Base-by-base conservation (phyloP, 2,113 vertebrate genomes). In the Urocitellus parryii region DNA sequence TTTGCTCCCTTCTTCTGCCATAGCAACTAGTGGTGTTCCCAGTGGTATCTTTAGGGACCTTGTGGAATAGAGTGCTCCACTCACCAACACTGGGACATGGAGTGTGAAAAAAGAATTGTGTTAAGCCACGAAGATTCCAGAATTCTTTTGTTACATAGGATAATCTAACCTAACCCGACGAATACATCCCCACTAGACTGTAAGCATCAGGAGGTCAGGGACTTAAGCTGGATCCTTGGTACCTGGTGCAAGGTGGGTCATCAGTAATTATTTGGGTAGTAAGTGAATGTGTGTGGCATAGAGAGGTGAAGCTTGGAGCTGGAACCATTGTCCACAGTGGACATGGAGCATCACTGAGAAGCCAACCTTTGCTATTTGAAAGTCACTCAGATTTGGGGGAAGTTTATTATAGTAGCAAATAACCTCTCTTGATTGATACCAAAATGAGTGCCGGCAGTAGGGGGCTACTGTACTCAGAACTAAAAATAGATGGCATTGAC, bases 81-180 rank as follows among this genome's bases (percentile, higher is more conserved):
- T 53, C 72, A 27, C 68, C 42, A 37, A 14, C 34, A 22, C 1
- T 42, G 42, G 42, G 76, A 63, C n/a, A 32, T 86, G 9, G 27
- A 37, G 32, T 27, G 51, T 45, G 20, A 70, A 39, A 86, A 84
- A 42, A 83, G 53, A 90, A 92, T 6, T 20, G 4, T 20, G 39
- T 92, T 65, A 39, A 37, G 39, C 16, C 42, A 27, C 42, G 63
- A 34, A 86, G n/a, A 65, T 72, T 34, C 63, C n/a, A 81, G 79
- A 76, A 81, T 92, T 72, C 65, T 91, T 84, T 79, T 84, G n/a
- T 94, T 92, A 42, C 11, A 63, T 24, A 92, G 73, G 45, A 42
- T 88, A 56, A 29, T 45, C 53, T 72, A 39, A 67, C 32, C 29
- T 86, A 76, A 53, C 29, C 82, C 58, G 29, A 32, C 56, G 70